Evolutionary conservation across 2,888 invertebrate genomes (phyloP).

Genomic region (Tyria jacobaeae): DNA sequence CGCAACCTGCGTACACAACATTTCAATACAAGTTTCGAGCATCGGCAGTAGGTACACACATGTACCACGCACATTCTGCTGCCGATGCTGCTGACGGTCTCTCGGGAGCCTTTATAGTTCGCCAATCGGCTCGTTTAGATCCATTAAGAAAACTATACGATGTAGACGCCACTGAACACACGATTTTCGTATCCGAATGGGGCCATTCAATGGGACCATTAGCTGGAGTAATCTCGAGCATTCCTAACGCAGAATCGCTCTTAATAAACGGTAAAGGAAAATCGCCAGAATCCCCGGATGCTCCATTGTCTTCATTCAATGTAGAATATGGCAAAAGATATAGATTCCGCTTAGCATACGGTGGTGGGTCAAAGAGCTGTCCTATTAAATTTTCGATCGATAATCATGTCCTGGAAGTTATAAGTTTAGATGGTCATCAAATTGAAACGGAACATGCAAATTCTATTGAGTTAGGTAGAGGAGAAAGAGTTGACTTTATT

Average conservation of each 20-base stretch:
- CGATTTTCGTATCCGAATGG: constrained; percentile 91
- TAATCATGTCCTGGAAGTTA: constrained; percentile 88
- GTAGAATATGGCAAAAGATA: constrained; percentile 88
- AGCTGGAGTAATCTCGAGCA: constrained; percentile 74
- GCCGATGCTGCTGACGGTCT: constrained; percentile 90
- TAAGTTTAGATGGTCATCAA: constrained; percentile 90
- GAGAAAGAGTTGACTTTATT: constrained; percentile 92
- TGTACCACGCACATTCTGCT: constrained; percentile 91
- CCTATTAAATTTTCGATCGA: constrained; percentile 89
- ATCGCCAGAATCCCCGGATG: constrained; percentile 72
- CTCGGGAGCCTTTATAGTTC: constrained; percentile 90
- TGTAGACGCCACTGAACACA: constrained; percentile 89
- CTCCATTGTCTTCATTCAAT: constrained; percentile 78
- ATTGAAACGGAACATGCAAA: constrained; percentile 86
- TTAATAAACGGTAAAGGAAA: constrained; percentile 89
- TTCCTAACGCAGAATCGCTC: constrained; percentile 82
- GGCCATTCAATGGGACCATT: constrained; percentile 85
- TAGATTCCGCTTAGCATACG: constrained; percentile 89
- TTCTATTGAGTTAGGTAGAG: constrained; percentile 88
- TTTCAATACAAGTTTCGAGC: constrained; percentile 93
- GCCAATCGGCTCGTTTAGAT: constrained; percentile 88
- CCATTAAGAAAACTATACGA: constrained; percentile 89
- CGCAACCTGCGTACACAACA: constrained; percentile 90
- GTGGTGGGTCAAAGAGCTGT: constrained; percentile 89
- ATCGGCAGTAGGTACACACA: constrained; percentile 89